Evolutionary conservation across 2,888 invertebrate genomes (phyloP).

Genomic region (Acrobasis suavella): DNA sequence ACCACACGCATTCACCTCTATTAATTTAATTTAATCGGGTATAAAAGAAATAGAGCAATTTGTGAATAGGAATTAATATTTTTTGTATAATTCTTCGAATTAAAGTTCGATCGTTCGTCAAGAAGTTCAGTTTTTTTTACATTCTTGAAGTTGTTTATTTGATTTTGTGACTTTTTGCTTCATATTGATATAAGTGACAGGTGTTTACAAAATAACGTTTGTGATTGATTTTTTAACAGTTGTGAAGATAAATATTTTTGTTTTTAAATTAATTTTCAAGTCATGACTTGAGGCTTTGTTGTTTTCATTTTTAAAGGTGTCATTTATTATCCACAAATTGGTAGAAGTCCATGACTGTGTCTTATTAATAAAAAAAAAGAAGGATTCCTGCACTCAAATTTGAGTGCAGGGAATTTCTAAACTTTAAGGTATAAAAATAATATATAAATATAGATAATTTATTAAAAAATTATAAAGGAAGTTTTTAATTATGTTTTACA

Average conservation of each 20-base stretch:
- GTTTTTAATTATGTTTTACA: no score
- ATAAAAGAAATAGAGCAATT: conserved; percentile 65
- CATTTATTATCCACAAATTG: neutral
- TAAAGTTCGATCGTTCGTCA: conserved; percentile 30
- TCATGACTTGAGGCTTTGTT: neutral
- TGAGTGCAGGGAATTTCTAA: no score
- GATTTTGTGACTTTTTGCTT: conserved; percentile 7
- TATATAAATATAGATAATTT: no score
- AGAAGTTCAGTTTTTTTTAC: conserved; percentile 29
- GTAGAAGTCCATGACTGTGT: neutral
- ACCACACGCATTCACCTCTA: conserved; percentile 71
- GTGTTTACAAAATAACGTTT: conserved; percentile 25
- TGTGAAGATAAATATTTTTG: conserved; percentile 22
- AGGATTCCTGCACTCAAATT: no score
- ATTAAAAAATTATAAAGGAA: neutral
- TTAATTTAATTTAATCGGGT: conserved; percentile 69
- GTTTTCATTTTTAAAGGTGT: neutral
- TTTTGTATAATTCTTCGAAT: conserved; percentile 47
- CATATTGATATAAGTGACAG: conserved; percentile 15
- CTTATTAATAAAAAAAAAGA: no score
- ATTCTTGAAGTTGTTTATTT: conserved; percentile 17
- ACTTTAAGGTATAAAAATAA: neutral
- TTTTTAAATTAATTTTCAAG: conserved; percentile 14
- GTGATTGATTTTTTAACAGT: conserved; percentile 19
- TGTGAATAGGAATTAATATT: conserved; percentile 48